Conservation (phyloP, 2,888 invertebrate species). For the Eupithecia subumbrata region DNA sequence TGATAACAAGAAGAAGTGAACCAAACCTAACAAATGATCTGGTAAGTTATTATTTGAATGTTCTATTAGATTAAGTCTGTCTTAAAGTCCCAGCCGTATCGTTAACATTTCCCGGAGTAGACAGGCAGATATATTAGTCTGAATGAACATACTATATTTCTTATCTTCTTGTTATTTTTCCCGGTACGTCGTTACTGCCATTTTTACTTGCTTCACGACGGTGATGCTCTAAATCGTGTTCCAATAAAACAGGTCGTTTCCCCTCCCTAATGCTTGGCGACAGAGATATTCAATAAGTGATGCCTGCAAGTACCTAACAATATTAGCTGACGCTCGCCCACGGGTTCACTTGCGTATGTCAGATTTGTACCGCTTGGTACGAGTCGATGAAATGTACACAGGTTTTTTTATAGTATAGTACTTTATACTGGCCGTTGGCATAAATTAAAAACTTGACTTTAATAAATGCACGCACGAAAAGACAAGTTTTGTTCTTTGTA, state of each 20-base stretch:
- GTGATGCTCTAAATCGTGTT: neutral
- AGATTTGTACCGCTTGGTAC: too few relatives aligned
- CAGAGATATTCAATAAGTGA: constrained; percentile 35
- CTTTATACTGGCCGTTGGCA: too few relatives aligned
- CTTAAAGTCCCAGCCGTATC: too few relatives aligned
- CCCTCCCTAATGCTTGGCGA: constrained; percentile 22
- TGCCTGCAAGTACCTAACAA: constrained; percentile 14
- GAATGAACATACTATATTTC: neutral
- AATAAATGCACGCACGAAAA: too few relatives aligned
- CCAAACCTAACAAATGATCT: too few relatives aligned
- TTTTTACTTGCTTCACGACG: neutral
- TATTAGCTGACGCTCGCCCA: constrained; percentile 14
- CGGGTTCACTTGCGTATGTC: neutral
- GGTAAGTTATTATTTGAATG: too few relatives aligned
- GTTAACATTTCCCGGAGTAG: neutral
- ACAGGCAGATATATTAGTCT: neutral
- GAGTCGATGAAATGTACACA: too few relatives aligned
- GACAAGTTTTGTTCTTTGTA: too few relatives aligned
- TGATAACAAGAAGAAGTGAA: too few relatives aligned
- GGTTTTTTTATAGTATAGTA: too few relatives aligned
- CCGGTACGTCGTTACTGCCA: neutral
- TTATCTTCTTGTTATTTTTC: neutral
- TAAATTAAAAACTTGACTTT: too few relatives aligned
- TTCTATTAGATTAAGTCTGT: too few relatives aligned
- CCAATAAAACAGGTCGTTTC: neutral